phyloP scores from a whole-genome alignment of 2,888 invertebrate species.

The Microctonus aethiopoides region DNA sequence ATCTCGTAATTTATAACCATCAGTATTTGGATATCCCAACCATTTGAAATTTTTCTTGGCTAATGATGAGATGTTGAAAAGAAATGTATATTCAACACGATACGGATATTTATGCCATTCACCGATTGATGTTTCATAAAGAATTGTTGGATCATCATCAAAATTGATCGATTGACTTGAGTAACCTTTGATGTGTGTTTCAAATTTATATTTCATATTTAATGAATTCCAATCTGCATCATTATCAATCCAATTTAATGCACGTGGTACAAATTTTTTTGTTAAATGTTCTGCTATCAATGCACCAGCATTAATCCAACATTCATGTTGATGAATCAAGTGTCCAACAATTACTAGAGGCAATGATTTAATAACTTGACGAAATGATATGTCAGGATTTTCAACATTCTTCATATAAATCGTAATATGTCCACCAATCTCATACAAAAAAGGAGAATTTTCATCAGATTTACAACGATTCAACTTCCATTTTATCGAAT shows the following conservation, averaged over 20 bases:
- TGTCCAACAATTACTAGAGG: background rate
- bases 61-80: background rate
- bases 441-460: background rate
- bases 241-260: background rate
- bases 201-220: background rate
- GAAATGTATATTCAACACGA: background rate
- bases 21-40: background rate
- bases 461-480: too few species aligned
- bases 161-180: background rate
- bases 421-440: background rate
- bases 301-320: constrained; percentile 1
- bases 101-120: constrained; percentile 8
- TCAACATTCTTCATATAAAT: background rate
- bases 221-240: background rate
- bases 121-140: background rate
- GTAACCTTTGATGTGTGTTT: background rate
- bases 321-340: background rate
- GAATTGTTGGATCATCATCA: background rate
- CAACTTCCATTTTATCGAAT: too few species aligned
- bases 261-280: constrained; percentile 6
- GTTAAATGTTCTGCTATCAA: constrained; percentile 2
- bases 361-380: background rate
- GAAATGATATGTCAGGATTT: background rate
- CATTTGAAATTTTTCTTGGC: background rate
- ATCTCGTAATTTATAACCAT: background rate